Base-by-base conservation (phyloP, 2,797 vertebrate species). In the Chromobotia macracanthus region DNA sequence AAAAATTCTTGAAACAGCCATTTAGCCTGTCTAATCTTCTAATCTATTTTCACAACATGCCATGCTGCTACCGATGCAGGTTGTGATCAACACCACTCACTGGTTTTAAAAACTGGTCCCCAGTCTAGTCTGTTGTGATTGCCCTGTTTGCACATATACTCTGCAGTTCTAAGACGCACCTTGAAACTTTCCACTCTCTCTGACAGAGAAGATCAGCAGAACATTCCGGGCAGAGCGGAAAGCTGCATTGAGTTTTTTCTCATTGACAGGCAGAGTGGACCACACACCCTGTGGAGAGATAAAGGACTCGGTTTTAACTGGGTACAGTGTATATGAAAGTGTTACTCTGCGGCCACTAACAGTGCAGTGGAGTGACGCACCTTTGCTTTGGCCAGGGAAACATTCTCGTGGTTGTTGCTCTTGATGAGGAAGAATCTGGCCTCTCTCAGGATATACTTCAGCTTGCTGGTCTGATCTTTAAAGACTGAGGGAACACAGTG, bases 391-490 rank as follows among this genome's bases (percentile, higher is more conserved):
- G 97, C 97, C 88, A 99, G 94, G 0, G 97, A 99, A 0, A 99
- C 97, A 3, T 99, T 99, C 88, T 99, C 97, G 77, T 99, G 97
- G 89, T 99, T 99, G 93, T 99, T 99, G 94, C 97, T 99, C 91
- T 99, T 99, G 83, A 99, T 99, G 68, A 99, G 94, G 89, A 99
- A 99, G 91, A 96, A 99, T 61, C 96, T 94, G 84, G 97, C 97
- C 60, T 97, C 97, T 87, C 96, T 92, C 74, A 99, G 93, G 87
- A 99, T 92, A 83, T 99, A 98, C 63, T 97, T 96, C 82, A 99
- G 94, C 89, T 96, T 98, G 89, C 94, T 97, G 83, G 94, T 96
- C 73, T 97, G 96, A 91, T 97, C 96, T 98, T 15, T 66, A 21
- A 3, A 16, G 18, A 67, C 18, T 15, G 13, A 13, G 0, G 23